Evolutionary conservation across 2,888 invertebrate species (phyloP).

Genomic region (Acleris sparsana): DNA sequence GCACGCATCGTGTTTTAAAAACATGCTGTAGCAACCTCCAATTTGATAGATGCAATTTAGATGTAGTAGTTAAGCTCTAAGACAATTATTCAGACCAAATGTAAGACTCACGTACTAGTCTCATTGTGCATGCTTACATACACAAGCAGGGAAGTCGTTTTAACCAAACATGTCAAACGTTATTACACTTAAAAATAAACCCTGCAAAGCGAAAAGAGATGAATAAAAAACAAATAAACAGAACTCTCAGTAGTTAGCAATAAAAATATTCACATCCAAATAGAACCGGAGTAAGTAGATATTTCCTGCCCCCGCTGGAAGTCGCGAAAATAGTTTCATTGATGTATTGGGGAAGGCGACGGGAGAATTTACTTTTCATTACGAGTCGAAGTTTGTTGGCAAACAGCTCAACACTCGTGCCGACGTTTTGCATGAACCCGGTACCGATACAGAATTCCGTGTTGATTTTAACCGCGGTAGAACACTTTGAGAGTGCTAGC

Average conservation of each 20-base stretch:
- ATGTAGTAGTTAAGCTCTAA: too few species aligned
- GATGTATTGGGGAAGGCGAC: conserved; percentile 63
- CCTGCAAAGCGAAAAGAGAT: background rate
- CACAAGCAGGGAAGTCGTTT: too few species aligned
- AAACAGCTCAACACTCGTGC: conserved; percentile 67
- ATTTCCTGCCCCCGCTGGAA: conserved; percentile 58
- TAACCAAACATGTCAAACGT: background rate
- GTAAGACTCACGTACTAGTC: too few species aligned
- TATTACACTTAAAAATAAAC: background rate
- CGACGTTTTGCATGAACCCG: conserved; percentile 44
- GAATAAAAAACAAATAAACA: conserved; percentile 17
- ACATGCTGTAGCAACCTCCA: too few species aligned
- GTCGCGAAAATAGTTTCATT: conserved; percentile 70
- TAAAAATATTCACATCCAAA: conserved; percentile 43
- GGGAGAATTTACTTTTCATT: conserved; percentile 76
- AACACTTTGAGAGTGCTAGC: background rate
- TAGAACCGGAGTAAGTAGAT: conserved; percentile 60
- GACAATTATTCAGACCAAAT: too few species aligned
- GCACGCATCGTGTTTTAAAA: too few species aligned
- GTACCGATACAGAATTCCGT: conserved; percentile 5
- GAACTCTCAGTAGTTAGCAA: conserved; percentile 38
- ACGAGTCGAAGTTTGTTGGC: conserved; percentile 70
- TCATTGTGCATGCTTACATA: too few species aligned
- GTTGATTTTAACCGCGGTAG: conserved; percentile 12
- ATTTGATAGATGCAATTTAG: too few species aligned